Conservation (phyloP, 1,140 invertebrate genomes). For the Orchestia grillus region DNA sequence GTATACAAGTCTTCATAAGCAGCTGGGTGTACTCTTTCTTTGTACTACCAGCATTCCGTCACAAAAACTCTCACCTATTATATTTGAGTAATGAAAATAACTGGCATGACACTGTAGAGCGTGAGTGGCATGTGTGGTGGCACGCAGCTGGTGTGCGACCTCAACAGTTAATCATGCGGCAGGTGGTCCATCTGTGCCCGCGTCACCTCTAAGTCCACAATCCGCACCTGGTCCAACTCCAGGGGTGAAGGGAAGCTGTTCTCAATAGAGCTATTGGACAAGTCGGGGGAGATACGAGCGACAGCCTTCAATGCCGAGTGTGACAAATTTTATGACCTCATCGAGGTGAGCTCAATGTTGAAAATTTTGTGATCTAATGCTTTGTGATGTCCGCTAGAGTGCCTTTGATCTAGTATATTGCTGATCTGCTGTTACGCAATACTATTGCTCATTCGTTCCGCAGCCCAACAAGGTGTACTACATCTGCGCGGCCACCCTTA, state of each 20-base stretch:
- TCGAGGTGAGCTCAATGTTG: conserved; percentile 82
- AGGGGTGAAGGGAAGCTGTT: conserved; percentile 94
- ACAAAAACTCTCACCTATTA: too few species aligned
- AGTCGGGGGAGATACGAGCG: conserved; percentile 94
- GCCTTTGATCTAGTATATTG: too few species aligned
- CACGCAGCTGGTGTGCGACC: too few species aligned
- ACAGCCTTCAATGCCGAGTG: conserved; percentile 92
- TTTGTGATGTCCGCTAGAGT: too few species aligned
- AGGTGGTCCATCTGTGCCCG: conserved; percentile 94
- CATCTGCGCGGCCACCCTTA: conserved; percentile 84
- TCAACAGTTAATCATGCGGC: conserved; percentile 55
- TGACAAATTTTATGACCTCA: conserved; percentile 91
- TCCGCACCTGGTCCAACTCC: conserved; percentile 92
- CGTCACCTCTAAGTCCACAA: conserved; percentile 85
- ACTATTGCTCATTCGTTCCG: conserved; percentile 66
- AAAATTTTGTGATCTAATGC: too few species aligned
- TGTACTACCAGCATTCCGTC: too few species aligned
- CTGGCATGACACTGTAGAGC: too few species aligned
- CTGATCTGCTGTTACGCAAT: too few species aligned
- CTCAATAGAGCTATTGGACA: conserved; percentile 91
- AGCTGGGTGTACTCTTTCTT: too few species aligned
- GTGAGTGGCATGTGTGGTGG: too few species aligned
- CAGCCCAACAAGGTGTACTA: conserved; percentile 89
- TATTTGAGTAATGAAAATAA: too few species aligned
- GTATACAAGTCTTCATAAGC: too few species aligned